phyloP scores from a whole-genome alignment of 2,888 invertebrate species.

The Melanchra persicariae region DNA sequence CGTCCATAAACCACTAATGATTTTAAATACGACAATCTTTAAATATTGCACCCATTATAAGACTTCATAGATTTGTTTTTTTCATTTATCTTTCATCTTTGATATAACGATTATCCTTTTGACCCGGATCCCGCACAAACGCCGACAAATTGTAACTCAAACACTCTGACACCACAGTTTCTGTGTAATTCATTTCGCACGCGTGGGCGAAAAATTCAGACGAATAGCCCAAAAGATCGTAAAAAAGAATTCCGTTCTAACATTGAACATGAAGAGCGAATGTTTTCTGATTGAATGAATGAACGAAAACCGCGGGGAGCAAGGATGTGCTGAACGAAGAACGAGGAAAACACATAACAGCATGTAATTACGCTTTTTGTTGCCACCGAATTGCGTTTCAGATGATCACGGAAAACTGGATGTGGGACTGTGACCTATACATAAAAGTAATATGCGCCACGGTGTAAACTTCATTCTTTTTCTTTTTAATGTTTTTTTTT shows the following conservation, averaged over 20 bases:
- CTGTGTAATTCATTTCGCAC: constrained; percentile 45
- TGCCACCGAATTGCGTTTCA: constrained; percentile 49
- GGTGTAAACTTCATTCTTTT: no score
- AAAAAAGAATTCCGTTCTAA: constrained; percentile 56
- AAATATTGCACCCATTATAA: neutral
- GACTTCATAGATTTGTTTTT: neutral
- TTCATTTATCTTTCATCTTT: constrained; percentile 1
- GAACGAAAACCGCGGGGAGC: constrained; percentile 64
- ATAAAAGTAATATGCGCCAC: neutral
- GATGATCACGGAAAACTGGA: constrained; percentile 30
- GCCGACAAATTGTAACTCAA: constrained; percentile 36
- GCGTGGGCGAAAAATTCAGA: constrained; percentile 41
- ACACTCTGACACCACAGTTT: constrained; percentile 36
- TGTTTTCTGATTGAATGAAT: constrained; percentile 65
- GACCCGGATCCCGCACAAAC: constrained; percentile 25
- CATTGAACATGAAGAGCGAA: constrained; percentile 61
- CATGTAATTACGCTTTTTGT: constrained; percentile 67
- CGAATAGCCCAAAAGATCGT: constrained; percentile 47
- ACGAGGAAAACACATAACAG: constrained; percentile 64
- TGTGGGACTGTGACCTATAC: constrained; percentile 1
- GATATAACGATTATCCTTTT: constrained; percentile 27
- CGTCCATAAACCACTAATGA: no score
- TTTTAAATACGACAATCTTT: no score
- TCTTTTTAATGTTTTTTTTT: no score
- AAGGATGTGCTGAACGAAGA: constrained; percentile 37